Conservation (phyloP, 2,888 invertebrate species). For the Polylopha cassiicola region DNA sequence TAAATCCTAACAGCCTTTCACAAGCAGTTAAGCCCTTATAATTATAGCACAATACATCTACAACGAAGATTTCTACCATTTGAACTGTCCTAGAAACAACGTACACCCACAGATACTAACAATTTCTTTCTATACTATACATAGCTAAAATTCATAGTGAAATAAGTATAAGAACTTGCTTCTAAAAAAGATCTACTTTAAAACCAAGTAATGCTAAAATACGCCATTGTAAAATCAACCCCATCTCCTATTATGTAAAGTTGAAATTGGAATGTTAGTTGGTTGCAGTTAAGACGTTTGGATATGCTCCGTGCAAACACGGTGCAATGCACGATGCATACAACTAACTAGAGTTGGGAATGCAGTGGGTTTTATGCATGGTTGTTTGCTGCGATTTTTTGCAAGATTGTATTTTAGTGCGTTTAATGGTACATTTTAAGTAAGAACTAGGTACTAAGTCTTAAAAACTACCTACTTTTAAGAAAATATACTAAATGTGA, state of each 20-base stretch:
- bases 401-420: no score
- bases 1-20: constrained; percentile 26
- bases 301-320: constrained; percentile 67
- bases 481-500: no score
- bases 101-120: constrained; percentile 61
- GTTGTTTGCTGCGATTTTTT: constrained; percentile 1
- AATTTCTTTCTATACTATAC: constrained; percentile 74
- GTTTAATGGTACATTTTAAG: not conserved
- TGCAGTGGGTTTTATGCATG: constrained; percentile 14
- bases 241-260: constrained; percentile 10
- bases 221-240: constrained; percentile 16
- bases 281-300: constrained; percentile 38
- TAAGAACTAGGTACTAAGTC: no score
- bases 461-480: no score
- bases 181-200: constrained; percentile 53
- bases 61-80: constrained; percentile 68
- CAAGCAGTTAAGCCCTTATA: constrained; percentile 28
- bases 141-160: constrained; percentile 76
- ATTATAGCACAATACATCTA: constrained; percentile 46
- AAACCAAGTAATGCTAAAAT: constrained; percentile 10
- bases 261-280: constrained; percentile 24
- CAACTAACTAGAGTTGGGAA: constrained; percentile 71
- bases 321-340: constrained; percentile 77
- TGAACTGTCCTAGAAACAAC: constrained; percentile 70
- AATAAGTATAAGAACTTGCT: constrained; percentile 74